These are phyloP conservation scores for Ceyx margarethae DNA, from an alignment of 2,113 vertebrate species.

Conservation along the genomic window DNA sequence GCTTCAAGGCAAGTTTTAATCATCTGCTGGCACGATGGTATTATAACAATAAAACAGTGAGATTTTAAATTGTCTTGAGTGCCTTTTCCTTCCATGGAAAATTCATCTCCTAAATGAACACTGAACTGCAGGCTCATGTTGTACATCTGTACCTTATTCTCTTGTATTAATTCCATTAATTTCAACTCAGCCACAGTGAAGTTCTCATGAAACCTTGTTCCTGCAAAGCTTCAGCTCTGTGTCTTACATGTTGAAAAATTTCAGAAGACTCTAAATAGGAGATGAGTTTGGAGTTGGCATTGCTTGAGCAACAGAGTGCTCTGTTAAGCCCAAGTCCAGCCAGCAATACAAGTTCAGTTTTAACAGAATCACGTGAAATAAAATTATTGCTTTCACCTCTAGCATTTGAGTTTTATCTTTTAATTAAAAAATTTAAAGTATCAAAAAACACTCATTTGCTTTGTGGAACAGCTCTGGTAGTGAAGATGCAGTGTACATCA, in stretches of 20 bases:
- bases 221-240: background rate
- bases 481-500: background rate
- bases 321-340: background rate
- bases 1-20: background rate
- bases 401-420: background rate
- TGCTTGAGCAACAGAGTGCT: background rate
- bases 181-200: background rate
- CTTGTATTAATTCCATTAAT: background rate
- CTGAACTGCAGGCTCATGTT: background rate
- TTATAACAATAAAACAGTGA: background rate
- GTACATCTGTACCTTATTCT: background rate
- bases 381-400: background rate
- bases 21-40: background rate
- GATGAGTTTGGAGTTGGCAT: rapidly evolving
- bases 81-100: background rate
- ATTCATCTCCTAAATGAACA: background rate
- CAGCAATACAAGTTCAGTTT: background rate
- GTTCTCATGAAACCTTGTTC: background rate
- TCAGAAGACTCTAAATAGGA: background rate
- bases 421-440: background rate
- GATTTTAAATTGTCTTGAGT: background rate
- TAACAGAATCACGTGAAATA: background rate
- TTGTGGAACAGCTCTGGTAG: background rate
- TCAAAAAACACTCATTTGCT: background rate
- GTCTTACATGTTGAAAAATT: background rate